Percentiles rank a stretch among this genome's conserved stretches.
Evolutionary conservation across 2,113 vertebrate species (phyloP).

Genomic region (Cricetomys ansorgei): DNA sequence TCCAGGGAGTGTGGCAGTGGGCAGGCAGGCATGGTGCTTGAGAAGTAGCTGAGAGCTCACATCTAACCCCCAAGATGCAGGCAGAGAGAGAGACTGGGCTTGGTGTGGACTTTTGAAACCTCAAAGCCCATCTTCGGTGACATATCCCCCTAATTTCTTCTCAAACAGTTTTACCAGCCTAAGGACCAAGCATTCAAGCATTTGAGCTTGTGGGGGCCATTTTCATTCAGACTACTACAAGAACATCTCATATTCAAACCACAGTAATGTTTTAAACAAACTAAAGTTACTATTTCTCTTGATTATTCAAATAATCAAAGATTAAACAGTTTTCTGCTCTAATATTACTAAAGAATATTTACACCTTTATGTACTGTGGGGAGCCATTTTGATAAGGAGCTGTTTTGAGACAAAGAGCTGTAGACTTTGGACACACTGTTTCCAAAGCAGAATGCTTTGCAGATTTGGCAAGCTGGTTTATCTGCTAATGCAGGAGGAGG

Average conservation of each 20-base stretch:
- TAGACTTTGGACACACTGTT: too few relatives aligned
- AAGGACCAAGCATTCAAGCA: background rate
- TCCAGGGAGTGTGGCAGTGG: background rate
- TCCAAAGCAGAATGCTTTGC: too few relatives aligned
- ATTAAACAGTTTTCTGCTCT: background rate
- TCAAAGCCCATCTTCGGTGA: background rate
- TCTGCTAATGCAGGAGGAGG: too few relatives aligned
- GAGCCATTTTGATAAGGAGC: too few relatives aligned
- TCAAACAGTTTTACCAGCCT: background rate
- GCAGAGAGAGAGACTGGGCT: background rate
- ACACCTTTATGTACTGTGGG: background rate
- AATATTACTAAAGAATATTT: background rate
- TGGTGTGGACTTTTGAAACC: background rate
- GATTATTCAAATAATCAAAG: background rate
- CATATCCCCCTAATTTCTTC: background rate
- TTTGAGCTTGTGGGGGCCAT: background rate
- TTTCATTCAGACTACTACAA: background rate
- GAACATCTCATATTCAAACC: background rate
- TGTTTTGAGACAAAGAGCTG: too few relatives aligned
- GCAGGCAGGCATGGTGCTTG: background rate
- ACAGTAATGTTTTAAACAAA: slow-evolving; percentile 19
- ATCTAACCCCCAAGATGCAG: background rate
- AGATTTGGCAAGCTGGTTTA: too few relatives aligned
- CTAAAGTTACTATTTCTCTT: background rate
- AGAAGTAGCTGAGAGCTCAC: background rate